Evolutionary conservation across 2,797 vertebrate species (phyloP), one percentile per base, ranked within the genome.

Genomic region (Glyptemys insculpta): DNA sequence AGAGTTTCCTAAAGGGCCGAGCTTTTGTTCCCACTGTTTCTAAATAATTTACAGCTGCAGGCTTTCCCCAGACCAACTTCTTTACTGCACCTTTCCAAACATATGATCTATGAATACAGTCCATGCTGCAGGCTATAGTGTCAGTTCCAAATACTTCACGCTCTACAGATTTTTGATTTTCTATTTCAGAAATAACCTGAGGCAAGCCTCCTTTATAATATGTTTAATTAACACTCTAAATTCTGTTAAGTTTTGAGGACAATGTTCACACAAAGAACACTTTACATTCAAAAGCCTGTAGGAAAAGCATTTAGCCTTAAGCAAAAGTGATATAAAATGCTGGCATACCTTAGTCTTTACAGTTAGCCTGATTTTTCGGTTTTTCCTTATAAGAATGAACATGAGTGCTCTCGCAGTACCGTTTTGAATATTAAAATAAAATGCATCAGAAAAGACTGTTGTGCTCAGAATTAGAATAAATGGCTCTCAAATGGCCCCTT

Each of bases 81-180:
- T 74, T 90, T 1, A 19, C 59, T 86, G 90, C 88, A 93, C 96
- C 94, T 96, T 96, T 95, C 86, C 87, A 96, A 97, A 96, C 94
- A 97, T 97, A 97, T 89, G 95, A 97, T 97, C 88, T 97, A 88
- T 93, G 94, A 97, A 97, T 86, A 94, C 91, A 95, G 94, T 80
- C 81, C 84, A 53, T 0, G 93, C 97, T 96, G 93, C 97, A 95
- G 97, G 97, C 97, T 92, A 89, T 62, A 95, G 97, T 96, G 95
- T 98, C 95, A 82, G 90, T 98, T 98, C 96, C 93, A 97, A 96
- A 97, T 96, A 91, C 49, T 6, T 93, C 95, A 97, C 56, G 96
- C 97, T 97, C 96, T 87, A 89, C 91, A 98, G 98, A 96, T 93
- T 97, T 96, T 97, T 97, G 96, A 96, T 96, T 97, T 97, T 97